Evolutionary conservation across 2,797 vertebrate genomes (phyloP), one percentile per base, ranked within the genome.

Genomic region (Takifugu rubripes): DNA sequence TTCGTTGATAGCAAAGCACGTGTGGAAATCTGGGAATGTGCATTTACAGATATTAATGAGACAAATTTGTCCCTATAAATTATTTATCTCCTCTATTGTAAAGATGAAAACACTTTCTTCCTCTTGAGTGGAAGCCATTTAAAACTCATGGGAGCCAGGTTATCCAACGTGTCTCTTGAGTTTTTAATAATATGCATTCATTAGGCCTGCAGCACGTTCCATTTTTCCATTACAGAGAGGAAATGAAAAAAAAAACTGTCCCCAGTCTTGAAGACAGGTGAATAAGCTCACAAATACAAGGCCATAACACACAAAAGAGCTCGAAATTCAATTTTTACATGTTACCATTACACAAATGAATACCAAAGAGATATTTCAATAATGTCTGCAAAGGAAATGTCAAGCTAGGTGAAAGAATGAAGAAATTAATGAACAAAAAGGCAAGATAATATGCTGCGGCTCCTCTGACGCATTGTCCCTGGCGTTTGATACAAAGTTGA

Each of bases 171-270:
- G 26, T 77, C 70, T 65, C 55, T 52, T 49, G 64, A 69, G 57
- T 62, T 64, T 74, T 73, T 67, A 70, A 73, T 73, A 78, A 62
- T 68, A 63, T 63, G 48, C 65, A 68, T 84, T 81, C 66, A 81
- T 79, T 66, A 29, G 26, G 15, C 31, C 3, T 21, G 21, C 21
- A 21, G 1, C 10, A 14, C 48, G 27, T 65, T 78, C 54, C 17
- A 36, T 70, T 80, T 70, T 71, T 2, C 68, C 56, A 66, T 65
- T 59, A 61, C 31, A 53, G 26, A 5, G 42, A 56, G 43, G 45
- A 46, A 52, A 36, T 9, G 3, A 48, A 52, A 21, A 43, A 45
- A 25, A 8, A 56, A 47, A 70, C 65, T 57, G 52, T 58, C 52
- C 15, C 33, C 36, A 17, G 43, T 68, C 54, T 54, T 64, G 58